These are phyloP conservation scores for Lacanobia oleracea DNA, from an alignment of 2,888 invertebrate genomes.

Conservation along the genomic window DNA sequence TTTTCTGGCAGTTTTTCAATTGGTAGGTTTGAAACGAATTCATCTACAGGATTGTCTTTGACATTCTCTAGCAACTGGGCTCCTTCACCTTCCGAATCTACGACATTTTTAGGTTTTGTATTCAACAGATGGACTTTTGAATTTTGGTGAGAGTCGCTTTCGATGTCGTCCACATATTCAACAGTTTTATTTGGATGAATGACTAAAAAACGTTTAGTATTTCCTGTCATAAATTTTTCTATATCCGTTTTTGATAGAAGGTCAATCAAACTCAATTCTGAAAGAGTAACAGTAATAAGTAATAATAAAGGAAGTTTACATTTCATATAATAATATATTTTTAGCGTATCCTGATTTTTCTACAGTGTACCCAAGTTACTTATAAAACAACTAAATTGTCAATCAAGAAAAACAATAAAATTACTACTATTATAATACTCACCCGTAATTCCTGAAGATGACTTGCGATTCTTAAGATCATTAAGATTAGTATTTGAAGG, in stretches of 20 bases:
- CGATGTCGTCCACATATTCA: constrained; percentile 72
- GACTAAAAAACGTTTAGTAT: constrained; percentile 69
- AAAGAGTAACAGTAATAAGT: constrained; percentile 15
- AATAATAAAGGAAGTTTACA: too few species aligned
- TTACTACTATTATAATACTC: too few species aligned
- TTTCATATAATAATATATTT: too few species aligned
- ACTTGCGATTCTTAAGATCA: not conserved
- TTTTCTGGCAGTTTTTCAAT: not conserved
- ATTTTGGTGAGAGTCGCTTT: constrained; percentile 60
- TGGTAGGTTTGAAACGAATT: not conserved
- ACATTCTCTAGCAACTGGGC: not conserved
- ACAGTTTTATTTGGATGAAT: constrained; percentile 75
- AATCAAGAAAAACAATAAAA: not conserved
- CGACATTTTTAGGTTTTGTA: not conserved
- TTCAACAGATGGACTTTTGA: constrained; percentile 61
- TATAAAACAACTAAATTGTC: too few species aligned
- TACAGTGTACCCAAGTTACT: too few species aligned
- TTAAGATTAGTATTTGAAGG: not conserved
- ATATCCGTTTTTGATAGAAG: constrained; percentile 29
- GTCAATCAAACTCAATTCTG: constrained; percentile 30
- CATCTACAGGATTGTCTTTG: not conserved
- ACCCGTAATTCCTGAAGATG: constrained; percentile 23
- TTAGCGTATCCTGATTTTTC: too few species aligned
- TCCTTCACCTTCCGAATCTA: not conserved
- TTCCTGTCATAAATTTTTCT: constrained; percentile 55